A percentile compares a stretch with the other conserved stretches of the same genome.
Evolutionary conservation across 2,888 invertebrate genomes (phyloP).

Genomic region (Uropetala carovei): DNA sequence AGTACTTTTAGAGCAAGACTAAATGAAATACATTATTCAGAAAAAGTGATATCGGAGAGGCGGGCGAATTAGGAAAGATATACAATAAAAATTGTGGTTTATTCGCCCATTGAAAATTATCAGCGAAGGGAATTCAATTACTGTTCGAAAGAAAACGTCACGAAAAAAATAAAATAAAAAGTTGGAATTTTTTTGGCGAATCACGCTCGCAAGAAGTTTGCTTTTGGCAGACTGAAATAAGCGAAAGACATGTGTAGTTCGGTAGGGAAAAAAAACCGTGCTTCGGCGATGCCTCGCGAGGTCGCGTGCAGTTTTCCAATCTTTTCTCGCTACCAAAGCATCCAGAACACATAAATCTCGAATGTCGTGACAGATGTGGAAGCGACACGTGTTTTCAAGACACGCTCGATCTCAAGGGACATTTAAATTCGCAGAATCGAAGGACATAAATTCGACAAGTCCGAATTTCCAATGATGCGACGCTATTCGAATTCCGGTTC

Average conservation of each 20-base stretch:
- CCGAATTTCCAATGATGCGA: neutral
- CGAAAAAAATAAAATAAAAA: too few relatives aligned
- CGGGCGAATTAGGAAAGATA: too few relatives aligned
- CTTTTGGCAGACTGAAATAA: too few relatives aligned
- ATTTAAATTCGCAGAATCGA: neutral
- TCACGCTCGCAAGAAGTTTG: too few relatives aligned
- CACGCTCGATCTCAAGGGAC: neutral
- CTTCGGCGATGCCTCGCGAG: neutral
- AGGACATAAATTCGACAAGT: constrained; percentile 9
- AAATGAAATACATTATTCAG: too few relatives aligned
- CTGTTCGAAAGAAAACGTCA: too few relatives aligned
- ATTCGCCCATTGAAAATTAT: too few relatives aligned
- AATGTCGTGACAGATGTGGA: neutral
- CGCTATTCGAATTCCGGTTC: neutral
- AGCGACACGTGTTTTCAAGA: constrained; percentile 1
- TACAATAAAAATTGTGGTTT: too few relatives aligned
- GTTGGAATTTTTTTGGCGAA: too few relatives aligned
- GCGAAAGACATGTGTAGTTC: neutral
- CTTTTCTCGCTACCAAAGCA: neutral
- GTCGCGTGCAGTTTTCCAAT: neutral
- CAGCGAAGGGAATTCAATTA: too few relatives aligned
- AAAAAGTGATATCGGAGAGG: too few relatives aligned
- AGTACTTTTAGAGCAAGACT: too few relatives aligned
- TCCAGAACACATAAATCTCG: neutral
- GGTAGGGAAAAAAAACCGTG: neutral